Percentiles rank a stretch among this genome's conserved stretches.
Evolutionary conservation across 1,140 invertebrate species (phyloP).

Genomic region (Pissodes strobi): DNA sequence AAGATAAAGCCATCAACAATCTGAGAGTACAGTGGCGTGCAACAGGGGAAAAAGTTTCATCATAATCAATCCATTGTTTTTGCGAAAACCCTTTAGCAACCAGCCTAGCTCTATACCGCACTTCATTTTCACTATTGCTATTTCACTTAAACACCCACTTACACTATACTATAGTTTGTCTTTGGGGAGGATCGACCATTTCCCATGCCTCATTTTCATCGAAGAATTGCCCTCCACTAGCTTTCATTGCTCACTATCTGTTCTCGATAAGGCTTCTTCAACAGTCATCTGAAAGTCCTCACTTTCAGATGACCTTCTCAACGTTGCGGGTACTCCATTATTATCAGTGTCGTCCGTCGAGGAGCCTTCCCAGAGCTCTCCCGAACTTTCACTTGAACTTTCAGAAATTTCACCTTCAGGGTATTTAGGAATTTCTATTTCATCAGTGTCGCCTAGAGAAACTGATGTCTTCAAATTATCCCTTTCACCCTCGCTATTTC

Average conservation of each 20-base stretch:
- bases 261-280: conserved; percentile 41
- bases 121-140: conserved; percentile 37
- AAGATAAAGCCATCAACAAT: conserved; percentile 42
- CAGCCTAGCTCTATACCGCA: conserved; percentile 45
- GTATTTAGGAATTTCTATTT: too few species aligned
- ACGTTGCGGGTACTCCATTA: too few species aligned
- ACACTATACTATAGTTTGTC: conserved; percentile 50
- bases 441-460: neutral
- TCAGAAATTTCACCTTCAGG: too few species aligned
- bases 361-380: too few species aligned
- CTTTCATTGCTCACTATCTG: conserved; percentile 44
- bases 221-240: conserved; percentile 43
- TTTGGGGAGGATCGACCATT: conserved; percentile 45
- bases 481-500: too few species aligned
- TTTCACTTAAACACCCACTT: conserved; percentile 54
- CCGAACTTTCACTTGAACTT: too few species aligned
- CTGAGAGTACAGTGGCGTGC: conserved; percentile 39
- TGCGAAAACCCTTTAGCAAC: conserved; percentile 55
- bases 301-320: too few species aligned
- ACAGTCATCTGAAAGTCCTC: conserved; percentile 19
- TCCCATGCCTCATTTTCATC: conserved; percentile 41
- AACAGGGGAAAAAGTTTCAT: conserved; percentile 39
- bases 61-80: conserved; percentile 28
- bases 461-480: too few species aligned
- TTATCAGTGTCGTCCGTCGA: too few species aligned